Base-by-base conservation (phyloP, 37 sponge, comb jelly and placozoan genomes). In the Spongia lamella region DNA sequence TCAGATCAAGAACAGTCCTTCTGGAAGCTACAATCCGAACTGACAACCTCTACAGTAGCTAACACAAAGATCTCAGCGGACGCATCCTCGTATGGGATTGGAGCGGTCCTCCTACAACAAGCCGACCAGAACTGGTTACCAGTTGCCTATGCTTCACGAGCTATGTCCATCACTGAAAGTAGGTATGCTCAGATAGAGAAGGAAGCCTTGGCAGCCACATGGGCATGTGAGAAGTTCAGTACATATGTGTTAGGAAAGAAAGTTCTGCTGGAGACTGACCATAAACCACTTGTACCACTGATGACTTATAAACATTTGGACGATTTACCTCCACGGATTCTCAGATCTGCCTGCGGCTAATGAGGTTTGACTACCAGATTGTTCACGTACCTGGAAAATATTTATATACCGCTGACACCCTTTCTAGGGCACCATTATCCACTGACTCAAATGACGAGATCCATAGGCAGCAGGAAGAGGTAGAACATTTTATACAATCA, bases 251-350 rank as follows among this genome's bases (percentile, higher is more conserved):
- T 66, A 25, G 79, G 79, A 9, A 49, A 11, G 13, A 26, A 1
- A 20, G 24, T 67, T 22, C 37, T 38, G 56, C 59, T 78, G 1
- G 69, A 78, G 63, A 39, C 79, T 15, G 79, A 78, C 43, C 79
- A 78, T 47, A 78, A 78, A 33, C 79, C 79, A 66, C 40, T 66
- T 11, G 59, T 78, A 3, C 79, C 79, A 16, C 38, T 78, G 22
- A 36, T 78, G 58, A 54, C 32, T 17, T 27, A 21, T 26, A 78
- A 66, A 33, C 37, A 66, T n/a, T 60, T 67, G n/a, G 68, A 78
- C 31, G 39, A 38, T 24, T 51, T 75, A 9, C 76, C 76, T 29
- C 62, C 76, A 31, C 6, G 76, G 25, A 51, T 75, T 14, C 27
- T 75, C 29, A 51, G 24, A 39, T 75, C 33, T 51, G 47, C 7